phyloP scores from a whole-genome alignment of 2,113 vertebrate genomes.

The Ciconia stormi region DNA sequence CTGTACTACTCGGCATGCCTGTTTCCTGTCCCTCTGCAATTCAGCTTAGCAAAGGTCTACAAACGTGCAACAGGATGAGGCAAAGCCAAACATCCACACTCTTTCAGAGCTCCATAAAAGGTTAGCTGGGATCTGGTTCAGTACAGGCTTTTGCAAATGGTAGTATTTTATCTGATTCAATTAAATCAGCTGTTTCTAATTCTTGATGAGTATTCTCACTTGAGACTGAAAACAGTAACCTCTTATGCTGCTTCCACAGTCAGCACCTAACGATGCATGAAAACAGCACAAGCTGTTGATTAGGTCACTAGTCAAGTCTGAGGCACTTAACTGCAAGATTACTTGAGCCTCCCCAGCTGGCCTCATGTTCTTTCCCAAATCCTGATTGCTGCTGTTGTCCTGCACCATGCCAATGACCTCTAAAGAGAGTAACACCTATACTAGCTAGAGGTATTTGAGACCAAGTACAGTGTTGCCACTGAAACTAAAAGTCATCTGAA shows the following conservation, averaged over 20 bases:
- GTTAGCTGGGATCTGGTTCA: background rate
- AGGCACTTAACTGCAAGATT: background rate
- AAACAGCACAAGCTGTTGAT: background rate
- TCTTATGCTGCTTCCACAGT: background rate
- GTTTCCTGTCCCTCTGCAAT: background rate
- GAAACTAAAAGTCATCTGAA: background rate
- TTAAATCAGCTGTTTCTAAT: background rate
- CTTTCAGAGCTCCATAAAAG: background rate
- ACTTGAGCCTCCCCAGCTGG: background rate
- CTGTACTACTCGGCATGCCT: background rate
- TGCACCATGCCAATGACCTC: background rate
- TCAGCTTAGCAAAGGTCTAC: background rate
- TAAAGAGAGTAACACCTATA: background rate
- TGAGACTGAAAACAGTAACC: background rate
- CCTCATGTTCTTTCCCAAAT: background rate
- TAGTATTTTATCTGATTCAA: background rate
- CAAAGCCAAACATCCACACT: background rate
- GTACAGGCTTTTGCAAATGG: background rate
- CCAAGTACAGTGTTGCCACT: background rate
- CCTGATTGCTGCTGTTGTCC: background rate
- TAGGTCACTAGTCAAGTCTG: background rate
- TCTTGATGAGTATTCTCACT: background rate
- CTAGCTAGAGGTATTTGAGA: background rate
- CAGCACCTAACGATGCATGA: background rate
- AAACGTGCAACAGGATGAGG: background rate